Evolutionary conservation across 2,797 vertebrate species (phyloP).

Genomic region (Chelmon rostratus): DNA sequence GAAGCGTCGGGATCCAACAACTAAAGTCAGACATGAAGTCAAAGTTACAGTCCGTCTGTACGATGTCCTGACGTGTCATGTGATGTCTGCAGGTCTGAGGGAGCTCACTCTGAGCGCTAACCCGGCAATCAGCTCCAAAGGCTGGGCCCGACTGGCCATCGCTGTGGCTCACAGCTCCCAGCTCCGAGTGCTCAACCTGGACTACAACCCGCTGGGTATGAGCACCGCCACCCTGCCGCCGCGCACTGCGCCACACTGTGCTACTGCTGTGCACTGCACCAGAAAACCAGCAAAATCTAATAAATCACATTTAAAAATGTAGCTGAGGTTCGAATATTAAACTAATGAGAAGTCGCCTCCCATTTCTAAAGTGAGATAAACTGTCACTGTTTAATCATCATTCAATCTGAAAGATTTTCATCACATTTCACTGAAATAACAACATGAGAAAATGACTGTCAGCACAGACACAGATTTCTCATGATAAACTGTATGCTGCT

Average conservation of each 20-base stretch:
- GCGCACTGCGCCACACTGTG: not conserved
- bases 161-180: constrained; percentile 97
- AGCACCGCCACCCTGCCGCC: rapidly evolving
- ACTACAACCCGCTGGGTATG: constrained; percentile 95
- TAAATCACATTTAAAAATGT: too few relatives aligned
- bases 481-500: too few relatives aligned
- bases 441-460: too few relatives aligned
- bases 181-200: constrained; percentile 94
- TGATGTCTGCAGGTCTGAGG: constrained; percentile 87
- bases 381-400: not conserved
- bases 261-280: not conserved
- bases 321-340: too few relatives aligned
- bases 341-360: too few relatives aligned
- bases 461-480: too few relatives aligned
- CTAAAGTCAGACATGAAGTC: not conserved
- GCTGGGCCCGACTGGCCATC: constrained; percentile 94
- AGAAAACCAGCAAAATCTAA: too few relatives aligned
- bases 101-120: constrained; percentile 96
- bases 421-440: not conserved
- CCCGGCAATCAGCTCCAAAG: constrained; percentile 92
- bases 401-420: not conserved
- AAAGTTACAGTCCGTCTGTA: not conserved
- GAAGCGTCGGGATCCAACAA: too few relatives aligned
- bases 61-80: not conserved
- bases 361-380: not conserved